Evolutionary conservation across 1,140 invertebrate genomes (phyloP).

Genomic region (Sinella curviseta): DNA sequence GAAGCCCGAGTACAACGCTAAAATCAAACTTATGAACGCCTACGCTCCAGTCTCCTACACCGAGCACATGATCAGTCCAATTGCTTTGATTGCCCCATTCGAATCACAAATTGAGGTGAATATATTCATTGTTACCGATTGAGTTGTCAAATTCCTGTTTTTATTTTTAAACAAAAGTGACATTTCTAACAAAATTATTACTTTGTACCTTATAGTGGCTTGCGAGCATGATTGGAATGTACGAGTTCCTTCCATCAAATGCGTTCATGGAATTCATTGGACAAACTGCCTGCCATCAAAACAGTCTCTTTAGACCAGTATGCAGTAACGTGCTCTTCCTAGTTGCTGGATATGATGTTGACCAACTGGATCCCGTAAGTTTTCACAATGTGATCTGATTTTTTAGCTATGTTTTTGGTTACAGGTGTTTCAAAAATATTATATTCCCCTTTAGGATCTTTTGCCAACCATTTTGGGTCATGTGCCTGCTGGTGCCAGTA

Average conservation of each 20-base stretch:
- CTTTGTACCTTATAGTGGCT: conserved; percentile 26
- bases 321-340: no score
- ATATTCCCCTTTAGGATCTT: conserved; percentile 58
- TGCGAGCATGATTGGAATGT: conserved; percentile 56
- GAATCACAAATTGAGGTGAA: conserved; percentile 49
- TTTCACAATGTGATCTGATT: no score
- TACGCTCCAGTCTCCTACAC: no score
- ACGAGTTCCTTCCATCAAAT: conserved; percentile 62
- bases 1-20: conserved; percentile 64
- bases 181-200: neutral
- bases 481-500: no score
- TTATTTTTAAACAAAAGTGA: neutral
- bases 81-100: conserved; percentile 54
- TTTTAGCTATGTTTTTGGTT: no score
- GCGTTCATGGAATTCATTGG: conserved; percentile 51
- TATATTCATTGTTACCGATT: no score
- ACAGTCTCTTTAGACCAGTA: no score
- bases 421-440: no score
- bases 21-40: conserved; percentile 59
- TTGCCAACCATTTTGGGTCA: no score
- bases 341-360: conserved; percentile 59
- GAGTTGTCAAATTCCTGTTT: neutral
- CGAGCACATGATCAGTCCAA: no score
- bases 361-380: neutral
- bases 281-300: no score